These are phyloP conservation scores for Tolypeutes matacus DNA, from an alignment of 2,797 vertebrate species.

Conservation along the genomic window DNA sequence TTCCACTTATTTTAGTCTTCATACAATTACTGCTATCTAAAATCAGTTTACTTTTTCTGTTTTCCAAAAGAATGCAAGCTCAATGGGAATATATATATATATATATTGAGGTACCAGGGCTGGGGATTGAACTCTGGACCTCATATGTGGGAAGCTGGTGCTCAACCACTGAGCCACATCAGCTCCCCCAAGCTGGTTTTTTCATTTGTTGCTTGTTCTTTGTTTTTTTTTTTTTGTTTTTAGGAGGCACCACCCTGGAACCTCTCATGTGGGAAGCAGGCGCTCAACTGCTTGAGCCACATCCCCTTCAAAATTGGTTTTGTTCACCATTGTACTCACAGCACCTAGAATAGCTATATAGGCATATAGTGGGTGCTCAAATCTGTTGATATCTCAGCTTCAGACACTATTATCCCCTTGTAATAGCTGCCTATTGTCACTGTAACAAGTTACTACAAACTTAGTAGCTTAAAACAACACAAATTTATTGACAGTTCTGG, in stretches of 20 bases:
- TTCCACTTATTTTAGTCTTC: background rate
- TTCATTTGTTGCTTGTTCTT: too few species aligned
- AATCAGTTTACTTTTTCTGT: background rate
- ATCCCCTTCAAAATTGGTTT: background rate
- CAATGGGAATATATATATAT: too few species aligned
- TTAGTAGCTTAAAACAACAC: background rate
- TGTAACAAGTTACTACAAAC: background rate
- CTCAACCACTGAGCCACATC: too few species aligned
- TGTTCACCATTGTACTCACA: background rate
- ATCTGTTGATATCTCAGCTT: background rate
- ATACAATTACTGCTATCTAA: background rate
- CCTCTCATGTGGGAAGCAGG: too few species aligned
- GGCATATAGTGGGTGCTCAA: background rate
- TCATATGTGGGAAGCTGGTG: too few species aligned
- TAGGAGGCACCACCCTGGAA: too few species aligned
- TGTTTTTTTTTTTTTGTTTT: too few species aligned
- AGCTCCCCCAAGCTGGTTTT: too few species aligned
- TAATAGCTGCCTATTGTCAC: background rate
- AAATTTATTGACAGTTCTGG: background rate
- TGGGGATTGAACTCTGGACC: too few species aligned
- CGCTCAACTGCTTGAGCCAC: too few species aligned
- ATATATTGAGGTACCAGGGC: too few species aligned
- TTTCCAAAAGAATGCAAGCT: background rate
- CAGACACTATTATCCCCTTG: background rate
- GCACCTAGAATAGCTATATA: background rate